phyloP scores from a whole-genome alignment of 2,888 invertebrate species.

The Apamea crenata region DNA sequence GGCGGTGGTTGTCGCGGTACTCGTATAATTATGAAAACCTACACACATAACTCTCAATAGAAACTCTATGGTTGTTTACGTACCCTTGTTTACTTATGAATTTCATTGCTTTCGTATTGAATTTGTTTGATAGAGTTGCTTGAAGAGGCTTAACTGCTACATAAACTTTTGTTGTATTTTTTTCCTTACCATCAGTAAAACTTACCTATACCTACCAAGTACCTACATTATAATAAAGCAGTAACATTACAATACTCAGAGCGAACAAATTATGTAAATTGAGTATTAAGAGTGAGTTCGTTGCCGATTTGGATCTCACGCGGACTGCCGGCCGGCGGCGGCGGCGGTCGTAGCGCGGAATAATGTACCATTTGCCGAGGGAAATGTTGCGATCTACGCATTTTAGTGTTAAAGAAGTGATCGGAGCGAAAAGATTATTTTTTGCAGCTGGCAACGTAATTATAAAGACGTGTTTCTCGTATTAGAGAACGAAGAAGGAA shows the following conservation, averaged over 20 bases:
- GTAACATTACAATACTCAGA: slow-evolving; percentile 30
- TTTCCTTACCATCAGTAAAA: not conserved
- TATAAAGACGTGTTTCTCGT: not conserved
- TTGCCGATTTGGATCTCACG: slow-evolving; percentile 7
- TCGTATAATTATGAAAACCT: not conserved
- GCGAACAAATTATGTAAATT: slow-evolving; percentile 70
- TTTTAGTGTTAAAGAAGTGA: slow-evolving; percentile 22
- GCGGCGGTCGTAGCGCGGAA: slow-evolving; percentile 18
- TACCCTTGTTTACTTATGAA: not conserved
- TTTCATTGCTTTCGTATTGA: not conserved
- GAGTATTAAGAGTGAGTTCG: slow-evolving; percentile 63
- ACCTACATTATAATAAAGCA: slow-evolving; percentile 20
- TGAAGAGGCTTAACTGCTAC: not conserved
- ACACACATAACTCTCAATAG: not conserved
- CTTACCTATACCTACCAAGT: not conserved
- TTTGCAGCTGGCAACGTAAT: not conserved
- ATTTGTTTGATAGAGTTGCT: not conserved
- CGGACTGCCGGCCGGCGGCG: slow-evolving; percentile 6
- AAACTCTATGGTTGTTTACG: not conserved
- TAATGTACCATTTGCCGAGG: slow-evolving; percentile 49
- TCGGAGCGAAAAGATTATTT: not conserved
- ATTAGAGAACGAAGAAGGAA: too few species aligned
- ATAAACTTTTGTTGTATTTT: not conserved
- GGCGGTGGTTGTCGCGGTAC: not conserved
- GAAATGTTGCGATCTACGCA: slow-evolving; percentile 13